Base-by-base conservation (phyloP, 2,797 vertebrate species). In the Nyctalus aviator region DNA sequence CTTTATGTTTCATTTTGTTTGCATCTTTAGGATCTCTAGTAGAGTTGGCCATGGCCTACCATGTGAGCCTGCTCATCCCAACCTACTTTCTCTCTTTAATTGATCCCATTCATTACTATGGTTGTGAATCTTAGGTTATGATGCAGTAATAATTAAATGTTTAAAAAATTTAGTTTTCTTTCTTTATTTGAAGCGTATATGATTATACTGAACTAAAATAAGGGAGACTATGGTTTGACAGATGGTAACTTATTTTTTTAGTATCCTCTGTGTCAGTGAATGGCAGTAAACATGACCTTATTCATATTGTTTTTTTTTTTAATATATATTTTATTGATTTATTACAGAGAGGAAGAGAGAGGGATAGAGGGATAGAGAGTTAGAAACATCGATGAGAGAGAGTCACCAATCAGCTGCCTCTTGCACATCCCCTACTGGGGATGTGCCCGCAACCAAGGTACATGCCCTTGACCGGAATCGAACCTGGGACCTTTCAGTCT, bases 121-220 rank as follows among this genome's bases (percentile, higher is more conserved):
- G 17, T 78, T 68, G 55, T 41, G 9, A 46, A 3, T 44, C n/a
- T 44, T 53, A 87, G 9, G 32, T 17, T 89, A 44, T 88, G 37
- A 41, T 17, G 46, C 55, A 79, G 25, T 86, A n/a, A 69, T 46
- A 82, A 83, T 30, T 48, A 62, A 64, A 93, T 50, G 5, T 53
- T 94, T 37, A 12, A 84, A 91, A 53, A 66, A 37, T 71, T 66
- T 71, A 50, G 23, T 50, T 84, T 69, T 66, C 3, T 84, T 78
- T 78, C 2, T 82, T 75, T 84, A 46, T 93, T n/a, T 79, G 75
- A 78, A 71, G 66, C 44, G n/a, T 20, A 69, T 41, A 53, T 88
- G 6, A 84, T 88, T 95, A 53, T 59, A 71, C 78, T 82, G 32
- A 94, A 25, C 5, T 91, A 50, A 89, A 88, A 50, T 86, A 37